Conservation (phyloP, 1,140 invertebrate genomes). For the Drosophila funebris region DNA sequence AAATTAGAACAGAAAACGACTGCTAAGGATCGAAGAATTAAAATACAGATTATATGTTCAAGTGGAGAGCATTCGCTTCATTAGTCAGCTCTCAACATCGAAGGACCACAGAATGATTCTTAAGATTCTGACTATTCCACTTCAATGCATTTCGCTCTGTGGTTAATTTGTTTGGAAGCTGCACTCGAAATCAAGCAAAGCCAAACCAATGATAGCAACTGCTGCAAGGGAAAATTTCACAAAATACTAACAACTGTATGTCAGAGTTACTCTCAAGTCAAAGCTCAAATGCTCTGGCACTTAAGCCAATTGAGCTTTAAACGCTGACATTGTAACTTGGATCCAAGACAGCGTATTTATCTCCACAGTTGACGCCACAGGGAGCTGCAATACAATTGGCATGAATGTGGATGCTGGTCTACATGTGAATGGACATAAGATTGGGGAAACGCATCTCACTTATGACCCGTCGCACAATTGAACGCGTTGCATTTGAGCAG, state of each 20-base stretch:
- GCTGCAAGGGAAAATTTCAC: not conserved
- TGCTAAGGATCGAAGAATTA: not conserved
- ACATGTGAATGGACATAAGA: not conserved
- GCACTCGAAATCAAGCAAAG: not conserved
- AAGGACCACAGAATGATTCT: not conserved
- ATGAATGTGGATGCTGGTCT: conserved; percentile 34
- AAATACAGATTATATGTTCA: no score
- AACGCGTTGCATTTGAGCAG: conserved; percentile 29
- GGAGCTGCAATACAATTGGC: conserved; percentile 53
- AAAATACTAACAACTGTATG: not conserved
- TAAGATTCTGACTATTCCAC: conserved; percentile 13
- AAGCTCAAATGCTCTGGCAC: conserved; percentile 59
- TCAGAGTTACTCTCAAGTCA: not conserved
- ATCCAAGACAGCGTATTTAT: conserved; percentile 27
- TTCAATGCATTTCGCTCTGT: conserved; percentile 28
- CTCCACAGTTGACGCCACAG: conserved; percentile 9
- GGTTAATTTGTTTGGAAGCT: conserved; percentile 44
- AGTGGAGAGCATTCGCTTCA: no score
- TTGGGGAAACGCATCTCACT: conserved; percentile 41
- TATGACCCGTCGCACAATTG: conserved; percentile 51
- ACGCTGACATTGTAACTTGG: conserved; percentile 50
- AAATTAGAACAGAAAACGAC: no score
- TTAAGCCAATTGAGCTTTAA: conserved; percentile 76
- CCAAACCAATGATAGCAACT: not conserved
- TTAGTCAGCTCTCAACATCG: no score